Evolutionary conservation across 2,113 vertebrate species (phyloP).

Genomic region (Psilopsiagon aymara): DNA sequence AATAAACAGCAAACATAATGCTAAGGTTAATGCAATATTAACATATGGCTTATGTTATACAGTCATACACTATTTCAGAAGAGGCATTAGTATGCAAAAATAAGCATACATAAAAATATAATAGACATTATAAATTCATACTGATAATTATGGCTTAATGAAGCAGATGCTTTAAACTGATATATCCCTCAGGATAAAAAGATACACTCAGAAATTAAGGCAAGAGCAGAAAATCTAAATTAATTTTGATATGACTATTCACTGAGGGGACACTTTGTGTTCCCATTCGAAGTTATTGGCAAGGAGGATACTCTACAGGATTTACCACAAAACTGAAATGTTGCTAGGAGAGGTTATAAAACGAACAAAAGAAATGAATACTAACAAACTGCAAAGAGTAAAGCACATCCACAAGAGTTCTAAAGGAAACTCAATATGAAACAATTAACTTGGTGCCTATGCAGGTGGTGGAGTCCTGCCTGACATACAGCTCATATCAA

Average conservation of each 20-base stretch:
- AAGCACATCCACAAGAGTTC: neutral
- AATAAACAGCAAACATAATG: neutral
- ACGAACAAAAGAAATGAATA: neutral
- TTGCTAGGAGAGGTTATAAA: neutral
- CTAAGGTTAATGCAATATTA: neutral
- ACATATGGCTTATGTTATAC: neutral
- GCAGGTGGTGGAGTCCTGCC: fast-evolving
- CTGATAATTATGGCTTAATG: neutral
- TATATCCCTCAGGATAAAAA: neutral
- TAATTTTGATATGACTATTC: neutral
- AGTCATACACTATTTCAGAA: neutral
- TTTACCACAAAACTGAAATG: neutral
- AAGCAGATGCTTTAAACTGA: neutral
- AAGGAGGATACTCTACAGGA: neutral
- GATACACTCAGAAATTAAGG: neutral
- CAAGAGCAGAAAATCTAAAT: neutral
- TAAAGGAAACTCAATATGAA: neutral
- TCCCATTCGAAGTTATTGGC: neutral
- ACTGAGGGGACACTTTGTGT: neutral
- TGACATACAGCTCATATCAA: neutral
- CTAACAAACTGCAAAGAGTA: neutral
- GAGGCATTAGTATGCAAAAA: neutral
- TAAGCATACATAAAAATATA: neutral
- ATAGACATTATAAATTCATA: neutral
- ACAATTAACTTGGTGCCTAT: neutral